Evolutionary conservation across 2,888 invertebrate genomes (phyloP).

Genomic region (Papilio protenor): DNA sequence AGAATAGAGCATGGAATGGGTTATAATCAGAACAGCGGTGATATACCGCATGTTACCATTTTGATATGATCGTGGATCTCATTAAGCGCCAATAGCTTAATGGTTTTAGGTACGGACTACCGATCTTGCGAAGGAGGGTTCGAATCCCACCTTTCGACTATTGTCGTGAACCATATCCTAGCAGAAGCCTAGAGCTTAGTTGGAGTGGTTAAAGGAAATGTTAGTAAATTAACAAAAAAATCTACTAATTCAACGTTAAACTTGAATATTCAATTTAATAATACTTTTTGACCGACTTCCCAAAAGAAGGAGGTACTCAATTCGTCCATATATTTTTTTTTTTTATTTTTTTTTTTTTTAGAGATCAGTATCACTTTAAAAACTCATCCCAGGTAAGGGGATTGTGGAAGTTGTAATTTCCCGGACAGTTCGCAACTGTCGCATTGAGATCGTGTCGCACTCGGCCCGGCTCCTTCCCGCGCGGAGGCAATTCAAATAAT

Average conservation of each 20-base stretch:
- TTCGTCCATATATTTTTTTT: too few relatives aligned
- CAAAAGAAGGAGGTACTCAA: too few relatives aligned
- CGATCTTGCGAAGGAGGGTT: too few relatives aligned
- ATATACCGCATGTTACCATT: background rate
- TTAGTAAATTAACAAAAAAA: too few relatives aligned
- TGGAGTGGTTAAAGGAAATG: too few relatives aligned
- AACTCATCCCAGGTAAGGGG: conserved; percentile 23
- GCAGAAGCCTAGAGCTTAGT: too few relatives aligned
- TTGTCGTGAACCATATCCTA: too few relatives aligned
- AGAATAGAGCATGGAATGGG: background rate
- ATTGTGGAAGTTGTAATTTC: conserved; percentile 33
- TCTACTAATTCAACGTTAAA: background rate
- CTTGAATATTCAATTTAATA: background rate
- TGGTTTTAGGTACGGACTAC: too few relatives aligned
- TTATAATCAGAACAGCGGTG: background rate
- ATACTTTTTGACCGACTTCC: too few relatives aligned
- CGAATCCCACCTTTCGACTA: too few relatives aligned
- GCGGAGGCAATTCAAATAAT: conserved; percentile 82
- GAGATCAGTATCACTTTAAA: conserved; percentile 15
- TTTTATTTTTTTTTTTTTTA: too few relatives aligned
- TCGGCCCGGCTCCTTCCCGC: conserved; percentile 60
- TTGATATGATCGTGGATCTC: background rate
- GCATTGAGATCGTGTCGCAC: conserved; percentile 33
- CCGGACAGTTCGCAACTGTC: conserved; percentile 29
- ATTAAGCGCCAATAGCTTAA: background rate